Conservation (phyloP, 2,113 vertebrate genomes). For the Pachyramphus minor region DNA sequence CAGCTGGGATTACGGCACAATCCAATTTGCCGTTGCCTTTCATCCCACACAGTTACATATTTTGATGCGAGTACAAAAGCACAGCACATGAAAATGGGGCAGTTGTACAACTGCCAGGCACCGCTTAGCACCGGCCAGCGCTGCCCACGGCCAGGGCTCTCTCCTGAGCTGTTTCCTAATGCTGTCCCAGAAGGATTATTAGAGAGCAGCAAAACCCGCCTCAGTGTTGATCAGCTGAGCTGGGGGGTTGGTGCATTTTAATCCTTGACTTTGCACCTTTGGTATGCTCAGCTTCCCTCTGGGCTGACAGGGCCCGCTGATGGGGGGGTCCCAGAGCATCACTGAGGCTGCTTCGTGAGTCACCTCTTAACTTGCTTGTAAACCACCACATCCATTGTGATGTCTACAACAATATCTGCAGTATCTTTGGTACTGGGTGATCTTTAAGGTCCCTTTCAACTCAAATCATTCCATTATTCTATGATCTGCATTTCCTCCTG, state of each 20-base stretch:
- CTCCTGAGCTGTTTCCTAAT: accelerated
- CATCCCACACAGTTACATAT: not conserved
- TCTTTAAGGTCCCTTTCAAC: not conserved
- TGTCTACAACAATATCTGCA: not conserved
- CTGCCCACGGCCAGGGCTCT: not conserved
- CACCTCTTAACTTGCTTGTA: not conserved
- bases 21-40: not conserved
- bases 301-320: not conserved
- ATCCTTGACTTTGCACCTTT: not conserved
- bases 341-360: accelerated
- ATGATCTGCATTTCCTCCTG: not conserved
- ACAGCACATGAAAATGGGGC: not conserved
- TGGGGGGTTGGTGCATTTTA: not conserved
- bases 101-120: not conserved
- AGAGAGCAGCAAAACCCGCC: not conserved
- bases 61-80: not conserved
- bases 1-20: not conserved
- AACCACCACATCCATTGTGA: accelerated
- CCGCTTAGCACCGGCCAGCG: not conserved
- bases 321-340: not conserved
- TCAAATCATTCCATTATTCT: not conserved
- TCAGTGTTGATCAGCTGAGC: too few relatives aligned
- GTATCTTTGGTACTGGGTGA: not conserved
- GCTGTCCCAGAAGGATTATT: not conserved
- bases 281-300: accelerated